Percentiles rank a stretch among this genome's conserved stretches.
phyloP scores from a whole-genome alignment of 2,797 vertebrate species.

The Dipus sagitta region DNA sequence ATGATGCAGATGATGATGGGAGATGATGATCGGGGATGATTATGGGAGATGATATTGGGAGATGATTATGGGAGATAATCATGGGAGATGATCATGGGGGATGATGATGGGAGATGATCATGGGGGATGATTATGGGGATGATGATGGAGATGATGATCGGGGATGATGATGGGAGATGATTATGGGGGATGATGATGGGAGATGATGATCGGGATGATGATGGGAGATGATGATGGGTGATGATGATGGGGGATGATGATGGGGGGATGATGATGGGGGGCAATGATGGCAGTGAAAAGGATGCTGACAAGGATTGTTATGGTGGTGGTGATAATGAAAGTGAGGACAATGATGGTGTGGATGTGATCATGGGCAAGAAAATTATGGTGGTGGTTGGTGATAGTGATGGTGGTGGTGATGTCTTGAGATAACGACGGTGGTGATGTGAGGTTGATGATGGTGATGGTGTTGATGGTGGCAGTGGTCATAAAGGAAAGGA shows the following conservation, averaged over 20 bases:
- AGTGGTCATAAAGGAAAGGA: accelerated
- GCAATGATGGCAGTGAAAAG: accelerated
- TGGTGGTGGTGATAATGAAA: accelerated
- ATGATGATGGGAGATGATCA: too few relatives aligned
- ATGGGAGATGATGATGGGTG: accelerated
- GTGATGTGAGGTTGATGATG: accelerated
- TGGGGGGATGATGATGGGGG: accelerated
- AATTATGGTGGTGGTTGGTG: neutral
- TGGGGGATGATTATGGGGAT: too few relatives aligned
- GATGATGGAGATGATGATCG: too few relatives aligned
- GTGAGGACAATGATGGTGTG: accelerated
- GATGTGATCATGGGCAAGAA: too few relatives aligned
- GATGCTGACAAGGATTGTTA: accelerated
- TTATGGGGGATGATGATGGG: too few relatives aligned
- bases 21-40: too few relatives aligned
- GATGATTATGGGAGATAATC: too few relatives aligned
- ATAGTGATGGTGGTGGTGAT: accelerated
- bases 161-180: too few relatives aligned
- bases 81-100: accelerated
- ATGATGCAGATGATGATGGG: too few relatives aligned
- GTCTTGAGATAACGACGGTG: accelerated
- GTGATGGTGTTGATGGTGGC: accelerated
- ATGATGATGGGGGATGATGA: accelerated
- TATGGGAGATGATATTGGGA: too few relatives aligned
- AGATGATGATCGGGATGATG: too few relatives aligned